Evolutionary conservation across 2,113 vertebrate genomes (phyloP), one percentile per base, ranked within the genome.

Genomic region (Poecile atricapillus): DNA sequence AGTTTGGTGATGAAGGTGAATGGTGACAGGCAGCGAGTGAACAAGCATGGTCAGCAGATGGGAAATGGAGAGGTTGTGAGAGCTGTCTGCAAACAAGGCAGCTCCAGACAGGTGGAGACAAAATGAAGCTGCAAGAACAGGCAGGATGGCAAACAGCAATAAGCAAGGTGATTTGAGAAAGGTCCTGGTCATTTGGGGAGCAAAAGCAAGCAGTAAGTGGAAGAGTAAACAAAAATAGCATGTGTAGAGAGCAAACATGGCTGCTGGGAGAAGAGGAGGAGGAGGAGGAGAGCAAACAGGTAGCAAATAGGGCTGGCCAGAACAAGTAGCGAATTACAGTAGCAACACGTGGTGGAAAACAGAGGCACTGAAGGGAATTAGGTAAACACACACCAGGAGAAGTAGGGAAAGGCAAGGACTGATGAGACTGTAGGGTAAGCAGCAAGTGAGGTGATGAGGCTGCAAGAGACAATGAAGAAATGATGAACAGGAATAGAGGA

Each of bases 171-270:
- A 83, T 31, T 67, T 80, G 35, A 83, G 31, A 76, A 63, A 33
- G 8, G 25, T 58, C 53, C 31, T 64, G 55, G 10, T 41, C 18
- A 28, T 52, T 2, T 30, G 37, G 6, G 10, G 28, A 80, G 11
- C 27, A 78, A 33, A 13, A 81, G 10, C 25, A 85, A 74, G 41
- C 43, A n/a, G 11, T 53, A 78, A 75, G 18, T 33, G 41, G 25
- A 62, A 43, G 0, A 5, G 35, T 30, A 76, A 80, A 68, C 12
- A 50, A 64, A 87, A 53, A 68, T 22, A 28, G 1, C 31, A 30
- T 28, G 19, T n/a, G 13, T 25, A 68, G 59, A 37, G 23, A 73
- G 35, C 8, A 77, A 64, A 43, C 25, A 24, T 0, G 0, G 17
- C 21, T 74, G 39, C 25, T 71, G 31, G 39, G 23, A 80, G n/a